Evolutionary conservation across 92 coral and sea anemone genomes (phyloP), one percentile per base, ranked within the genome.

Genomic region (Parazoanthus swiftii): DNA sequence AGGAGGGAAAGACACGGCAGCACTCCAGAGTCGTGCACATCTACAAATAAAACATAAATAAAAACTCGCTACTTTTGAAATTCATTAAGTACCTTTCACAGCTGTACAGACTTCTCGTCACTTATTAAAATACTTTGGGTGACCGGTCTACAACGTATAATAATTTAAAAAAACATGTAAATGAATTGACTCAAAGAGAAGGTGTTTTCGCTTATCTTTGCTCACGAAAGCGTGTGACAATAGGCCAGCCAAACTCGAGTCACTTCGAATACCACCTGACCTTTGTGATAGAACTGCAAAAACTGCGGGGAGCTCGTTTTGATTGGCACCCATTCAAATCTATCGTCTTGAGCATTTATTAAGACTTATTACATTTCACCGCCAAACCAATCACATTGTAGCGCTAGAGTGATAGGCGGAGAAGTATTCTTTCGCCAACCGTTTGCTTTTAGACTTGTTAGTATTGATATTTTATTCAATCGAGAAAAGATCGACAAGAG

Each of bases 341-440:
- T 3, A 92, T 94, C 56, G 76, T 90, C 93, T 80, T 95, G 93
- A 88, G 46, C 77, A 90, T 91, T 92, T 91, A 93, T 95, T 93
- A 93, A 89, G 91, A 89, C 94, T 93, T 94, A 93, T 93, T 92
- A 92, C 95, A 91, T 95, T 90, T 88, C 91, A 83, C 88, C 89
- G 88, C 86, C 85, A 74, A 86, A 77, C 98, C 98, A 95, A 95
- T 95, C 93, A 90, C 81, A 70, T 71, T 14, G 78, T 85, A 14
- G 88, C 59, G 85, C 72, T 74, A 21, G 7, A 70, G 56, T 23
- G 83, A 76, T 81, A 88, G 94, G 94, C 91, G 91, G 92, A 81
- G 89, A 84, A 84, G 87, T 84, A 26, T 84, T 84, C 87, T 70
- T 84, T 70, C 87, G 67, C 59, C 46, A 70, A 71, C 66, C 43